These are phyloP conservation scores for Oreochromis mossambicus DNA, from an alignment of 2,797 vertebrate genomes.

Conservation along the genomic window DNA sequence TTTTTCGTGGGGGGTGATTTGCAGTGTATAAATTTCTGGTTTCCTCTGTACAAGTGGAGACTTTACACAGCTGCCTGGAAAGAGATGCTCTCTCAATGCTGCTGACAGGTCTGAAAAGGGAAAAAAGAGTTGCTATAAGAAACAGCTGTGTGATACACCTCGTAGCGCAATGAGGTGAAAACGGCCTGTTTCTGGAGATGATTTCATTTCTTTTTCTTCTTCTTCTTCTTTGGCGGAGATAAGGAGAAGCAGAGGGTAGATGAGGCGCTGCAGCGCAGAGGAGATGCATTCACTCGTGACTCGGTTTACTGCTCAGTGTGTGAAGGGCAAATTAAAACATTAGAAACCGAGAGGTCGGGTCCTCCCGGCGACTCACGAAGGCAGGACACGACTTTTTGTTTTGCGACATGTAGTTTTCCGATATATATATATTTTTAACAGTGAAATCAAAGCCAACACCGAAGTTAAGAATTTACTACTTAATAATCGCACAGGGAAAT, in stretches of 20 bases:
- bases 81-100: slow-evolving; percentile 4
- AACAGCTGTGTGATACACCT: slow-evolving; percentile 41
- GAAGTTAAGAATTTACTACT: background rate
- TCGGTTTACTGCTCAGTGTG: slow-evolving; percentile 1
- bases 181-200: background rate
- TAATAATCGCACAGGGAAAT: background rate
- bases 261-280: background rate
- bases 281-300: slow-evolving; percentile 22
- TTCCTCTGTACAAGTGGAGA: background rate
- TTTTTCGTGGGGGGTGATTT: background rate
- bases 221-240: background rate
- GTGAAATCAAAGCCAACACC: background rate
- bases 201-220: background rate
- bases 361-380: background rate
- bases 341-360: background rate
- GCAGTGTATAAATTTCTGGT: background rate
- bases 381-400: background rate
- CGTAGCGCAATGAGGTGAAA: background rate
- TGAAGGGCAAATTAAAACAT: slow-evolving; percentile 1
- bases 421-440: background rate
- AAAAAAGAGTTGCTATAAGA: slow-evolving; percentile 1
- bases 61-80: background rate
- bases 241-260: background rate
- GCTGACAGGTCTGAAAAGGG: slow-evolving; percentile 37
- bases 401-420: background rate